Percentiles rank a stretch among this genome's conserved stretches.
phyloP scores from a whole-genome alignment of 2,888 invertebrate genomes.

The Helleia helle region DNA sequence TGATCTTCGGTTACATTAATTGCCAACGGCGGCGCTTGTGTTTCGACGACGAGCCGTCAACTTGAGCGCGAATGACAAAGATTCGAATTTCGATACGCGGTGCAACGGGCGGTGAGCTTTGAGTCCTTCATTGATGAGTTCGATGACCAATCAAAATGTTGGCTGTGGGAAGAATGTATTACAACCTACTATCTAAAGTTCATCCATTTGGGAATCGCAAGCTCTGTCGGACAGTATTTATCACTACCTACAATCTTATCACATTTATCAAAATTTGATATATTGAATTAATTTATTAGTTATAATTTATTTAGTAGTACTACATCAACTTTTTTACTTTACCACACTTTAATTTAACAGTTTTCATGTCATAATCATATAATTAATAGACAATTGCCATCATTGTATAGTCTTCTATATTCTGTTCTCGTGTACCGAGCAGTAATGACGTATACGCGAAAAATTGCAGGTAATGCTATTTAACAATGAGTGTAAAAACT shows the following conservation, averaged over 20 bases:
- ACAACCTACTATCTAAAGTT: neutral
- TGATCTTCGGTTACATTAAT: slow-evolving; percentile 69
- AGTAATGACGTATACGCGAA: slow-evolving; percentile 15
- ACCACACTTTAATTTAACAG: no score
- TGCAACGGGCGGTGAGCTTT: slow-evolving; percentile 50
- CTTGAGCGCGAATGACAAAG: slow-evolving; percentile 63
- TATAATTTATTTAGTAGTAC: no score
- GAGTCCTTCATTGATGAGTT: slow-evolving; percentile 48
- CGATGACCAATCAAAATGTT: slow-evolving; percentile 62
- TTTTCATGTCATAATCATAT: no score
- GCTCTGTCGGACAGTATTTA: no score
- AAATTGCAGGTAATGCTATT: slow-evolving; percentile 15
- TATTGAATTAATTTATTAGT: no score
- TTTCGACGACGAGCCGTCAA: slow-evolving; percentile 43
- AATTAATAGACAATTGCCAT: no score
- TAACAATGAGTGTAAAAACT: slow-evolving; percentile 2
- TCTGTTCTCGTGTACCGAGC: no score
- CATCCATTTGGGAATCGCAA: neutral
- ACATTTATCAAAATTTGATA: no score
- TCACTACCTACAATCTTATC: no score
- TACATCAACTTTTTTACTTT: no score
- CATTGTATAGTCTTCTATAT: no score
- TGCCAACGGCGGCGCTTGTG: slow-evolving; percentile 66
- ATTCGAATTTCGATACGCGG: slow-evolving; percentile 52
- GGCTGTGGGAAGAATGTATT: slow-evolving; percentile 27